Base-by-base conservation (phyloP, 2,113 vertebrate species). In the Pseudois nayaur region DNA sequence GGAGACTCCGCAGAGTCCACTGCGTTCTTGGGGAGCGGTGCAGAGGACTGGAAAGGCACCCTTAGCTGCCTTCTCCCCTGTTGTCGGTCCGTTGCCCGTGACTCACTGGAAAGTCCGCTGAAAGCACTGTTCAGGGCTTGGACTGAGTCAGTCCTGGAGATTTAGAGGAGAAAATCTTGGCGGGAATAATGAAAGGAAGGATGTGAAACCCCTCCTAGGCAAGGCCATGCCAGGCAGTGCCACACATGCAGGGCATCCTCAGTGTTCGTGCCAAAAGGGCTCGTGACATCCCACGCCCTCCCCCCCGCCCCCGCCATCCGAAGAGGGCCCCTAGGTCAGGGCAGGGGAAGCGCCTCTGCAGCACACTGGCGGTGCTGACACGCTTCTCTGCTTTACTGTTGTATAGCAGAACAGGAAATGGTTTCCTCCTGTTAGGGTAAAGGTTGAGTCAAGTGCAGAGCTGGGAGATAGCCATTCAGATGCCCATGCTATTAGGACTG, bases 241-340 rank as follows among this genome's bases (percentile, higher is more conserved):
- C 19, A 1, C 43, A 0, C 2, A 0, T 1, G 8, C 67, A 8
- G 40, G 8, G 2, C 1, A 0, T 71, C 33, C 83, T 36, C n/a
- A 4, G 8, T 27, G 48, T 19, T 62, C 33, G 5, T 36, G 54
- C 27, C 2, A 0, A 8, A 8, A 43, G 64, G 71, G 43, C 36
- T 33, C 7, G 0, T 19, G 45, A 7, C 60, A 23, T 71, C n/a
- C 67, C 67, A 3, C n/a, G 14, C 33, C 64, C n/a, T 23, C 36
- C 5, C n/a, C n/a, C 36, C 71, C 5, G 5, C 9, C 40, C 21
- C 40, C 0, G 12, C 23, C 40, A 8, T 25, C n/a, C 0, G 3
- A 27, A 43, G 40, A 76, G 40, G 71, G 40, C 40, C 23, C 40
- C 23, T 8, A 7, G 40, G 40, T 14, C 71, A 27, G 71, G 40